Conservation (phyloP, 2,797 vertebrate genomes). For the Corythornis leucogaster region DNA sequence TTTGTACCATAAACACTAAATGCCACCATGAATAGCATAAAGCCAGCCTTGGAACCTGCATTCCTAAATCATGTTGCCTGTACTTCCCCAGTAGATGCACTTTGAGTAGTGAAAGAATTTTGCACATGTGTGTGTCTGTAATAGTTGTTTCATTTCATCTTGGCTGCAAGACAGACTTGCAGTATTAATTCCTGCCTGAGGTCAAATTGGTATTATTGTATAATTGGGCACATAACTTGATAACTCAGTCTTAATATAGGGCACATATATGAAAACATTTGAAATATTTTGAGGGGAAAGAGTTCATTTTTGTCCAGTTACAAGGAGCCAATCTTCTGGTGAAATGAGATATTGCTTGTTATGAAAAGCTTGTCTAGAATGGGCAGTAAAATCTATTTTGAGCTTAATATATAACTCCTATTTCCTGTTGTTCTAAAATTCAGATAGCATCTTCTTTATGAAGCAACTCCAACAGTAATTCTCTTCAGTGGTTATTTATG, state of each 20-base stretch:
- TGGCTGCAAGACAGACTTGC: background rate
- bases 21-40: background rate
- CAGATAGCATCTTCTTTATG: background rate
- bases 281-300: background rate
- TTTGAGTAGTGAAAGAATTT: background rate
- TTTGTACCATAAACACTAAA: background rate
- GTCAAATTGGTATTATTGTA: background rate
- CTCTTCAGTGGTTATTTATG: slow-evolving; percentile 12
- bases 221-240: background rate
- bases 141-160: background rate
- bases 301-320: background rate
- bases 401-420: background rate
- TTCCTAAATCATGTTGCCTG: background rate
- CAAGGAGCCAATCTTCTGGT: background rate
- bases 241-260: background rate
- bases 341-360: background rate
- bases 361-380: background rate
- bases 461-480: background rate
- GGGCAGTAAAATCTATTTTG: background rate
- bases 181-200: background rate
- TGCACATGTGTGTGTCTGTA: rapidly evolving
- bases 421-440: slow-evolving; percentile 52
- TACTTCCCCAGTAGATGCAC: background rate
- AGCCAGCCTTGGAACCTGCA: background rate
- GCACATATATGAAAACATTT: background rate